Percentiles rank a stretch among this genome's conserved stretches.
phyloP scores from a whole-genome alignment of 1,140 invertebrate species.

The Dreissena polymorpha region DNA sequence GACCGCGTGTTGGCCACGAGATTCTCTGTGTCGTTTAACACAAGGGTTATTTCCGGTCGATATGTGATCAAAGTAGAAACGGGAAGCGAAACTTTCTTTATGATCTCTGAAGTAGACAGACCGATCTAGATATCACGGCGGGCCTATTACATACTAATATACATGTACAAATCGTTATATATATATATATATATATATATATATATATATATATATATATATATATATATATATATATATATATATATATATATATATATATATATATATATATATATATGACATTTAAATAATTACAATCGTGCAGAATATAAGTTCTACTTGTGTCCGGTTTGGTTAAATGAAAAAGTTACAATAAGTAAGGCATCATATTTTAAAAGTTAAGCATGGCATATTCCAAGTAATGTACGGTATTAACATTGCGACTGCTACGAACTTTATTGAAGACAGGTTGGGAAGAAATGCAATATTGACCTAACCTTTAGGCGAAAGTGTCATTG shows the following conservation, averaged over 20 bases:
- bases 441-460: not conserved
- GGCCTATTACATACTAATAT: too few relatives aligned
- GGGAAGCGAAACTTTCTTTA: constrained; percentile 53
- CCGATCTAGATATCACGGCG: too few relatives aligned
- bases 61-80: constrained; percentile 34
- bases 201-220: too few relatives aligned
- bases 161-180: too few relatives aligned
- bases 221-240: too few relatives aligned
- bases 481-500: constrained; percentile 62
- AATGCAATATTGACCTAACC: constrained; percentile 43
- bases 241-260: too few relatives aligned
- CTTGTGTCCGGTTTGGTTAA: too few relatives aligned
- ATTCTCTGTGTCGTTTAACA: constrained; percentile 36
- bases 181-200: too few relatives aligned
- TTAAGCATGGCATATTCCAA: not conserved
- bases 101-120: constrained; percentile 62
- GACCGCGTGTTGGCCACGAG: constrained; percentile 44
- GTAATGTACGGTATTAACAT: not conserved
- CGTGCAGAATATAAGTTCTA: too few relatives aligned
- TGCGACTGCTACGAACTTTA: not conserved
- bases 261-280: too few relatives aligned
- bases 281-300: too few relatives aligned
- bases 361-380: not conserved
- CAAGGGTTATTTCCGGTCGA: constrained; percentile 54
- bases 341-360: too few relatives aligned